Conservation (phyloP, 37 sponge, comb jelly and placozoan species). For the Cladorhizidae sp. region DNA sequence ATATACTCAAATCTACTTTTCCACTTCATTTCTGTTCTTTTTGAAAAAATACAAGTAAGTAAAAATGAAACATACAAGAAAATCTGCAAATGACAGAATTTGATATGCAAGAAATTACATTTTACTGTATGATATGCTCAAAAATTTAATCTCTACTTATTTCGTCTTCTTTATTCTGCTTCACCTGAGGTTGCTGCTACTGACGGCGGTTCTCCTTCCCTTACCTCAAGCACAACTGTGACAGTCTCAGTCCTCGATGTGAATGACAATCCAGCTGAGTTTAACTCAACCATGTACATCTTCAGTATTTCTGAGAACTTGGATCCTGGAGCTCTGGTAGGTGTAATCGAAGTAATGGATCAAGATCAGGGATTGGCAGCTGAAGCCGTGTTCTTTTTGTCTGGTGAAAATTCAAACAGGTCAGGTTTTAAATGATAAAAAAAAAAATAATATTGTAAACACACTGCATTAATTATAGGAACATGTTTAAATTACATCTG, state of each 20-base stretch:
- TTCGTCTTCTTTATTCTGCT: conserved; percentile 12
- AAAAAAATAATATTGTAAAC: neutral
- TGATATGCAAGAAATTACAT: too few species aligned
- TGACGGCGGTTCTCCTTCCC: conserved; percentile 59
- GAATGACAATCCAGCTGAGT: conserved; percentile 44
- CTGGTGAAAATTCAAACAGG: conserved; percentile 5
- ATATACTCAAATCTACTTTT: too few species aligned
- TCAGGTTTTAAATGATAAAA: neutral
- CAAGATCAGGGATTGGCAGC: conserved; percentile 26
- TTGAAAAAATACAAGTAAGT: too few species aligned
- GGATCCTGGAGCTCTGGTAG: neutral
- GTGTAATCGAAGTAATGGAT: conserved; percentile 16
- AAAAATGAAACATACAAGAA: too few species aligned
- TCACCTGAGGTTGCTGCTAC: conserved; percentile 53
- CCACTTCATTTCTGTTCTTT: too few species aligned
- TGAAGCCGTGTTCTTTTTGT: neutral
- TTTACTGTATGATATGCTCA: too few species aligned
- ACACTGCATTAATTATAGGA: neutral
- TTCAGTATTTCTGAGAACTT: conserved; percentile 34
- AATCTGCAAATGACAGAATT: too few species aligned
- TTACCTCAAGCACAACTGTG: conserved; percentile 18
- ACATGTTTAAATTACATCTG: neutral
- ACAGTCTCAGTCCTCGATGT: conserved; percentile 24
- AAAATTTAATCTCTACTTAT: neutral
- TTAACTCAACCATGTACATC: neutral